Conservation (phyloP, 2,888 invertebrate genomes). For the Invenusta paracnida region DNA sequence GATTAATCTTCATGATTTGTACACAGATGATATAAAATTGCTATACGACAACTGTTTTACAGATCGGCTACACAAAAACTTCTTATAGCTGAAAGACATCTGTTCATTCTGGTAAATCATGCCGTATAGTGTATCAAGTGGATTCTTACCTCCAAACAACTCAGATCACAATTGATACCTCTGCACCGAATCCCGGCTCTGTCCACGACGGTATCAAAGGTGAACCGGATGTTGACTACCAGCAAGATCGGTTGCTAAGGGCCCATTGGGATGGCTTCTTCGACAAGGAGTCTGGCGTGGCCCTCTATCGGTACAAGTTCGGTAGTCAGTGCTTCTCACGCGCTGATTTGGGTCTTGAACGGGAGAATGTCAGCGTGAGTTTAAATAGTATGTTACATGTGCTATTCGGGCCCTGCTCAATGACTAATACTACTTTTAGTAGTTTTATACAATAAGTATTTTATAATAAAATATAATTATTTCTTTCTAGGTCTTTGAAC, state of each 20-base stretch:
- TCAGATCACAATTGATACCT: constrained; percentile 50
- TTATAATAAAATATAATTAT: too few species aligned
- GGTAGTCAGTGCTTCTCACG: constrained; percentile 45
- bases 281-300: constrained; percentile 50
- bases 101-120: too few species aligned
- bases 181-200: constrained; percentile 49
- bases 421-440: too few species aligned
- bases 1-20: too few species aligned
- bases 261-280: constrained; percentile 51
- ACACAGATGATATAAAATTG: too few species aligned
- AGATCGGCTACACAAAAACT: too few species aligned
- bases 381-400: too few species aligned
- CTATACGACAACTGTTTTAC: too few species aligned
- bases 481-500: too few species aligned
- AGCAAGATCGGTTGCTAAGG: constrained; percentile 45
- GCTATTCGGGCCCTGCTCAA: too few species aligned
- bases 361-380: not conserved
- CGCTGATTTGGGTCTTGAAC: constrained; percentile 24
- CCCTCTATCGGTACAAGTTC: constrained; percentile 49
- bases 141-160: not conserved
- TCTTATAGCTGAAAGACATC: too few species aligned
- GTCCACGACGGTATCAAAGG: constrained; percentile 49
- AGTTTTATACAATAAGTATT: too few species aligned
- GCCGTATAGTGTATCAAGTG: not conserved
- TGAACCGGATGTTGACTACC: constrained; percentile 49